Evolutionary conservation across 2,888 invertebrate species (phyloP), one percentile per base, ranked within the genome.

Genomic region (Eucera pruinosa): DNA sequence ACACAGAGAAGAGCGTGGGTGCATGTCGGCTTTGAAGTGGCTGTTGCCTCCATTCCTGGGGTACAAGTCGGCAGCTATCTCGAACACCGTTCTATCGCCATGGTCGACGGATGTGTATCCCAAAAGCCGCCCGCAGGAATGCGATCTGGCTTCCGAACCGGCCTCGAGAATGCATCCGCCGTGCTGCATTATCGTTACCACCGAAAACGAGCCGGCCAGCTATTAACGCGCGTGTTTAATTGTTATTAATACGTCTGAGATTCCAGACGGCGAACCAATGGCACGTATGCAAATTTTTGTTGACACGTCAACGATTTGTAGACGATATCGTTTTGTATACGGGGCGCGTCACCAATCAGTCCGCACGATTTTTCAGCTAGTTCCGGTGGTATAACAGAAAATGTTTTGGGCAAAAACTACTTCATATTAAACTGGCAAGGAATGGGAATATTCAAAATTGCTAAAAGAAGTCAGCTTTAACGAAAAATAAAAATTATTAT

Each of bases 11-110:
- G 6, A 2, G 30, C 27, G 13, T 36, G 65, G 39, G 68, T 65
- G 47, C 57, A 50, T 45, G 33, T 73, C 57, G 30, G 65, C 81
- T 81, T 80, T 79, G 77, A 85, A 79, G 73, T 70, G 66, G 43
- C 69, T 55, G 36, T 71, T 57, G 60, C 77, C 48, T 55, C 57
- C 43, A 69, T 80, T 78, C 64, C 77, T 61, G 33, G 61, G 68
- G 41, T 55, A 65, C 47, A 60, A 77, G 78, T 72, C 72, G 66
- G 57, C 72, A 52, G 57, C 67, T 72, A 80, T 58, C 69, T 57
- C 70, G 55, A 55, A 45, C 52, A 74, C 50, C 52, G 33, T 43
- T 39, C 57, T 65, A 54, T 57, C 60, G 11, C 43, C 45, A 27
- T 25, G 25, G 43, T 41, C 47, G 27, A 72, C 47, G 66, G 30